A percentile compares a stretch with the other conserved stretches of the same genome.
Conservation (phyloP, 1,140 invertebrate genomes). For the Drosophila leontia region DNA sequence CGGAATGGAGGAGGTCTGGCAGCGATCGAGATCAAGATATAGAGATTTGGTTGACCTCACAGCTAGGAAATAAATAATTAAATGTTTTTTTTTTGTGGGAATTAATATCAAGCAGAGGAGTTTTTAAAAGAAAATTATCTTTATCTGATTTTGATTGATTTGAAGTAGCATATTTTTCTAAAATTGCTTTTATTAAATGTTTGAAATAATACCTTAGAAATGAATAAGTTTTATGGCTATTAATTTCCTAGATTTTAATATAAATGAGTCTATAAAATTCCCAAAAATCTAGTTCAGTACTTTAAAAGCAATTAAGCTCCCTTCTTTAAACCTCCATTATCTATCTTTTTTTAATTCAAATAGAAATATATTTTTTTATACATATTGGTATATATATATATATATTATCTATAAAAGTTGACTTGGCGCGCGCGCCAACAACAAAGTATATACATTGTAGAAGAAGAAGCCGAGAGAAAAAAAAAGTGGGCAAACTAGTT, state of each 20-base stretch:
- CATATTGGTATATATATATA: slow-evolving; percentile 23
- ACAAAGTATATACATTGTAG: slow-evolving; percentile 46
- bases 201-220: neutral
- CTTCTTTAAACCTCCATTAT: neutral
- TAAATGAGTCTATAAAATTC: too few species aligned
- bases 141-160: neutral
- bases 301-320: too few species aligned
- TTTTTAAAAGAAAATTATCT: neutral
- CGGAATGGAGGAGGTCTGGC: slow-evolving; percentile 10
- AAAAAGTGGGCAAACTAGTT: slow-evolving; percentile 82
- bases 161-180: neutral
- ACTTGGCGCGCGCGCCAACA: slow-evolving; percentile 71
- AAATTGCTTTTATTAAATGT: neutral
- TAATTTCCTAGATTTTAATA: too few species aligned
- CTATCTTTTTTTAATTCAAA: slow-evolving; percentile 26
- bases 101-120: neutral
- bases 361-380: slow-evolving; percentile 42
- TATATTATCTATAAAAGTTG: slow-evolving; percentile 61
- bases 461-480: slow-evolving; percentile 29
- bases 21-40: neutral
- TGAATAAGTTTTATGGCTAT: neutral
- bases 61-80: slow-evolving; percentile 5
- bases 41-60: slow-evolving; percentile 20
- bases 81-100: neutral
- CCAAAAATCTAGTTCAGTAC: too few species aligned